Conservation (phyloP, 2,888 invertebrate species). For the Lordiphosa andalusiaca region DNA sequence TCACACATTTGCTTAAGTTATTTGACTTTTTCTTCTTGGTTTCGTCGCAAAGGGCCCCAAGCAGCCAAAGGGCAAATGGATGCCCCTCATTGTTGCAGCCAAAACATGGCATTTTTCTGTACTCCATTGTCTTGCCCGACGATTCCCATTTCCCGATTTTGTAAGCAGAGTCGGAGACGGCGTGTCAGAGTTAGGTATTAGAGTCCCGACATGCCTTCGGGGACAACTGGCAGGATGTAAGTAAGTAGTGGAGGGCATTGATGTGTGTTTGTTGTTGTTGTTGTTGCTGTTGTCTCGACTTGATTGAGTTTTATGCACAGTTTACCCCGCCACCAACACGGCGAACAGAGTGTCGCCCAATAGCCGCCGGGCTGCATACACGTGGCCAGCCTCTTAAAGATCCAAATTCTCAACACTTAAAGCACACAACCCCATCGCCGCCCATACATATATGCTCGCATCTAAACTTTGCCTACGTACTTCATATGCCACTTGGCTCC, state of each 20-base stretch:
- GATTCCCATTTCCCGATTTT: conserved; percentile 43
- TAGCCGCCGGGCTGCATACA: conserved; percentile 58
- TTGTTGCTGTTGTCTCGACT: conserved; percentile 53
- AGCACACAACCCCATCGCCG: not conserved
- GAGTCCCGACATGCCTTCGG: conserved; percentile 74
- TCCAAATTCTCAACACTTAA: conserved; percentile 2
- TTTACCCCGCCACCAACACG: conserved; percentile 37
- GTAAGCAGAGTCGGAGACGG: conserved; percentile 38
- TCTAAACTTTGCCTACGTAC: conserved; percentile 2
- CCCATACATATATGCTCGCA: too few species aligned
- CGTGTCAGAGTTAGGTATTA: conserved; percentile 76
- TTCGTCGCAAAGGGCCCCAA: conserved; percentile 46
- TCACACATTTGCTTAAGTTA: conserved; percentile 68
- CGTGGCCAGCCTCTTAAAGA: conserved; percentile 70
- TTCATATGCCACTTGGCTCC: conserved; percentile 31
- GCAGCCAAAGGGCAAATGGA: conserved; percentile 51
- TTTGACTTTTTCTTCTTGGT: conserved; percentile 54
- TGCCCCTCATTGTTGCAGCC: conserved; percentile 39
- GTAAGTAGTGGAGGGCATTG: conserved; percentile 49
- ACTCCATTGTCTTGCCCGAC: conserved; percentile 44
- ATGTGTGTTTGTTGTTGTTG: conserved; percentile 49
- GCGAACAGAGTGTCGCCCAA: conserved; percentile 47
- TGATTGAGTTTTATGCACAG: conserved; percentile 75
- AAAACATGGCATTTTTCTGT: conserved; percentile 52
- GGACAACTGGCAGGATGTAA: conserved; percentile 57